Conservation (phyloP, 2,888 invertebrate genomes). For the Pocota personata region DNA sequence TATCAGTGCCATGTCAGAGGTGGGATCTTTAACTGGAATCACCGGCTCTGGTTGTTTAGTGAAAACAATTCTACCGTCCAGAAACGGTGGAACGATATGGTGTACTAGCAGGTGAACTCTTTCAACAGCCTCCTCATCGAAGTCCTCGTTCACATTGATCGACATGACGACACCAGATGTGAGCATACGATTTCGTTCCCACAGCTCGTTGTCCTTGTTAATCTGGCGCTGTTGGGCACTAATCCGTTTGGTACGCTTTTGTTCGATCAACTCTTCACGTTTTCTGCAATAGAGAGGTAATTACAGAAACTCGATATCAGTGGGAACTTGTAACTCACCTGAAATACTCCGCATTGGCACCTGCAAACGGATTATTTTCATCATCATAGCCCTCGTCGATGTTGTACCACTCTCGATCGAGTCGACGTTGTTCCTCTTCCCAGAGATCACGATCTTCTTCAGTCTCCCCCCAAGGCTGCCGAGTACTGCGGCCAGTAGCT, state of each 20-base stretch:
- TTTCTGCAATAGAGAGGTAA: constrained; percentile 83
- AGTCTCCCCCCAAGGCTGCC: constrained; percentile 85
- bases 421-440: constrained; percentile 94
- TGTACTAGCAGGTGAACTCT: constrained; percentile 98
- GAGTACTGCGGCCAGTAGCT: constrained; percentile 79
- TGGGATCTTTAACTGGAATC: constrained; percentile 97
- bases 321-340: constrained; percentile 50
- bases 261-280: constrained; percentile 96
- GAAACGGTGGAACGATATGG: constrained; percentile 99
- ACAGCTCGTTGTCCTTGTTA: constrained; percentile 98
- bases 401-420: constrained; percentile 98
- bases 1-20: constrained; percentile 98
- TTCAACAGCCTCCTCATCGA: constrained; percentile 97
- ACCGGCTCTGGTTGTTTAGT: constrained; percentile 99
- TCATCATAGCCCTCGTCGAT: constrained; percentile 97
- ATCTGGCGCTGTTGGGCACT: constrained; percentile 98
- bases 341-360: constrained; percentile 95
- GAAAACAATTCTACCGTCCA: constrained; percentile 99
- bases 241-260: constrained; percentile 94
- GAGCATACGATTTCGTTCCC: constrained; percentile 99
- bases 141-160: constrained; percentile 94
- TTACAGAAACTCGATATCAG: background rate
- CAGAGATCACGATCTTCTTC: constrained; percentile 91
- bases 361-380: constrained; percentile 96
- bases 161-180: constrained; percentile 96